Conservation (phyloP, 2,797 vertebrate species). For the Dallia pectoralis region DNA sequence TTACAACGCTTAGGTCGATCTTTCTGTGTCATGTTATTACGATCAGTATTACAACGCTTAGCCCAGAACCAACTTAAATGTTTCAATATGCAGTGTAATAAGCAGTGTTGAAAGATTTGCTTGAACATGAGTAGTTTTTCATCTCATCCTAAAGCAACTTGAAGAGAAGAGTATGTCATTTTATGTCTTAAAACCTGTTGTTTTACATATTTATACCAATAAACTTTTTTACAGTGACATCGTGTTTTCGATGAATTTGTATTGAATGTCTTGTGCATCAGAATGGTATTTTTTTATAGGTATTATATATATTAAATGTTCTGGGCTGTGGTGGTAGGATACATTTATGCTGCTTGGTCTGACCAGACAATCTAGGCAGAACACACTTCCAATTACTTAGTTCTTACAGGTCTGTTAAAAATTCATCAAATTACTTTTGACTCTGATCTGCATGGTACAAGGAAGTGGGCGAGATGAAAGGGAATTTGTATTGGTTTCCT, state of each 20-base stretch:
- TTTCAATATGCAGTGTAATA: conserved; percentile 49
- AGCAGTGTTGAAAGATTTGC: conserved; percentile 58
- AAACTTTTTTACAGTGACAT: conserved; percentile 68
- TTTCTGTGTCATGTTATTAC: conserved; percentile 42
- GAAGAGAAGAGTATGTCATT: conserved; percentile 50
- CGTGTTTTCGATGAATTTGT: conserved; percentile 3
- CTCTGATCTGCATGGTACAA: conserved; percentile 44
- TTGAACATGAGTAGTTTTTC: conserved; percentile 51
- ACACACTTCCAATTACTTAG: not conserved
- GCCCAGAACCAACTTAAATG: conserved; percentile 46
- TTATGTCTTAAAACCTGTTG: conserved; percentile 64
- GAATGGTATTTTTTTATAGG: not conserved
- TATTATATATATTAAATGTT: not conserved
- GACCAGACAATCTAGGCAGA: too few species aligned
- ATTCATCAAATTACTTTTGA: not conserved
- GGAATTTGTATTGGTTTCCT: conserved; percentile 59
- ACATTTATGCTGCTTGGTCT: not conserved
- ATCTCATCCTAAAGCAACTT: conserved; percentile 57
- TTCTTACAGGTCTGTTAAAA: not conserved
- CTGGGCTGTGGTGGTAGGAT: not conserved
- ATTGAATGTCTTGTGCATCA: not conserved
- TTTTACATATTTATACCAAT: conserved; percentile 77
- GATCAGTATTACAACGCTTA: conserved; percentile 51
- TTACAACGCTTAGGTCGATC: conserved; percentile 64
- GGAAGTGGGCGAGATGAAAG: conserved; percentile 61